Evolutionary conservation across 1,140 invertebrate species (phyloP), one percentile per base, ranked within the genome.

Genomic region (Pararge aegeria): DNA sequence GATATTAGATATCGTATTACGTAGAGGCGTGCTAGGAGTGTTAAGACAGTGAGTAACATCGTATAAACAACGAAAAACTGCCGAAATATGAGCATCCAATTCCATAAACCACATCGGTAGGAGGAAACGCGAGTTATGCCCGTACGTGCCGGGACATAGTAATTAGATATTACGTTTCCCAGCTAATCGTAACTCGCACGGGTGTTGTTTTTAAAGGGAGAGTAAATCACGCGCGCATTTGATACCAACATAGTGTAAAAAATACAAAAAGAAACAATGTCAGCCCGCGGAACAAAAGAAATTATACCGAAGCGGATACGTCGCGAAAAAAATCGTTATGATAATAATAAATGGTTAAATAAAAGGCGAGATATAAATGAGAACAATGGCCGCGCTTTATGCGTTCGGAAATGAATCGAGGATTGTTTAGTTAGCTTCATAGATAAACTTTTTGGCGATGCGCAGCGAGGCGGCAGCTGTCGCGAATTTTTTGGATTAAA

Each of bases 171-270:
- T 89, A 89, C 76, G 75, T 70, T 74, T 71, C 73, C 78, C 75
- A 65, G 69, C 81, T 89, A 87, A 87, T 87, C 81, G 86, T 83
- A 83, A 83, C 85, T 88, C 73, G 76, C 75, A 82, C 81, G 81
- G 82, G 76, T 83, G 83, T 89, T 89, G 83, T 89, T 87, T 87
- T 85, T 85, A 84, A 84, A 84, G 81, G 86, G 86, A 75, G 83
- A 83, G 87, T 87, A 85, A 89, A 87, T 89, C 84, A 87, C 78
- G 59, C 72, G 66, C 68, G 66, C 72, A 67, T 68, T 71, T 76
- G 71, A 76, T 76, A 73, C 68, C 68, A 74, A 74, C 76, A 79
- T 71, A 66, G 73, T 75, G 66, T 71, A 77, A 80, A 84, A 86
- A 82, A 81, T 61, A 75, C 15, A 73, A 86, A 85, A 83, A 74